Conservation (phyloP, 2,888 invertebrate genomes). For the Pollenia angustigena region DNA sequence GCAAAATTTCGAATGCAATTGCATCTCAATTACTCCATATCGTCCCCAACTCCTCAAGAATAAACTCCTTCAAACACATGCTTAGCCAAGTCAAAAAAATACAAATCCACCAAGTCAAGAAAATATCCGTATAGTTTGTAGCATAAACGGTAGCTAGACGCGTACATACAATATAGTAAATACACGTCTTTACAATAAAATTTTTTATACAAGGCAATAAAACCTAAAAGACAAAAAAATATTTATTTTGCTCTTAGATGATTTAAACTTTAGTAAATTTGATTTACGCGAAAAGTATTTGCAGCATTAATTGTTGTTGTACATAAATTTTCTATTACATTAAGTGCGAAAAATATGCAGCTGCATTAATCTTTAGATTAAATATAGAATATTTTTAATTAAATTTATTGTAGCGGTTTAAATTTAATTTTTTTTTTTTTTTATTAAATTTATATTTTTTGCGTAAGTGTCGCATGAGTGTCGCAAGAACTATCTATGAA, state of each 20-base stretch:
- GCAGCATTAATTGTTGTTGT: conserved; percentile 62
- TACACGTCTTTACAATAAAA: conserved; percentile 7
- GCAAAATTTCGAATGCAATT: too few relatives aligned
- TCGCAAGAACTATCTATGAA: conserved; percentile 15
- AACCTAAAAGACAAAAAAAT: conserved; percentile 1
- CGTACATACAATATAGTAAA: not conserved
- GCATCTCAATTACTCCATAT: not conserved
- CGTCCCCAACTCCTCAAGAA: not conserved
- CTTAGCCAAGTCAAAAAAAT: not conserved
- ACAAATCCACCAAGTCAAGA: conserved; percentile 13
- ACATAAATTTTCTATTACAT: conserved; percentile 72
- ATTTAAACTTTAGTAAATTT: conserved; percentile 62
- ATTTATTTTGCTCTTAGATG: conserved; percentile 23
- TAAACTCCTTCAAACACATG: conserved; percentile 5
- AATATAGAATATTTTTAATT: conserved; percentile 71
- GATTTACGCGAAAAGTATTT: conserved; percentile 62
- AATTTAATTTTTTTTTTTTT: conserved; percentile 33
- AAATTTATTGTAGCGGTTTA: conserved; percentile 56
- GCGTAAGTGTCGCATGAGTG: conserved; percentile 32
- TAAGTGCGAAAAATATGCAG: conserved; percentile 73
- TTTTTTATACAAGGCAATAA: not conserved
- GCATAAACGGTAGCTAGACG: conserved; percentile 44
- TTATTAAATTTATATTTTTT: conserved; percentile 22
- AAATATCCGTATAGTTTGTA: conserved; percentile 40
- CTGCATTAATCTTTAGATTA: conserved; percentile 72